A percentile compares a stretch with the other conserved stretches of the same genome.
Evolutionary conservation across 2,113 vertebrate species (phyloP).

Genomic region (Clupea harengus): DNA sequence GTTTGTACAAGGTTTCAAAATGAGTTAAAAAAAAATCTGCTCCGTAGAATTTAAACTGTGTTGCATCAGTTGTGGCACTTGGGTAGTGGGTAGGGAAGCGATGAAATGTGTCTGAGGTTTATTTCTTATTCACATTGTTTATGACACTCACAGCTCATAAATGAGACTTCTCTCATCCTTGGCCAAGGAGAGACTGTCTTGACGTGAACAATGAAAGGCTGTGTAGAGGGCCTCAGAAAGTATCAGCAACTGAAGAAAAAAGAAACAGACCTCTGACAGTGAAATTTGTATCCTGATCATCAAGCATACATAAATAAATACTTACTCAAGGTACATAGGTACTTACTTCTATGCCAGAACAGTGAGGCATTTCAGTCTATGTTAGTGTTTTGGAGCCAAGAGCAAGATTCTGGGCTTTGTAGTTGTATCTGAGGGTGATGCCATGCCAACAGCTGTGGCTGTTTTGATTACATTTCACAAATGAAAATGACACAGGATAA

Average conservation of each 20-base stretch:
- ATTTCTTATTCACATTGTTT: neutral
- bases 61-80: neutral
- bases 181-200: neutral
- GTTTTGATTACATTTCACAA: conserved; percentile 51
- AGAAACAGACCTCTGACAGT: too few species aligned
- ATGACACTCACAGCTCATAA: neutral
- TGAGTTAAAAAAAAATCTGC: neutral
- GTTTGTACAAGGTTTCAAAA: neutral
- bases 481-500: conserved; percentile 28
- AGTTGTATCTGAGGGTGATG: neutral
- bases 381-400: neutral
- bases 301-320: too few species aligned
- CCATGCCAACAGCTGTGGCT: conserved; percentile 42
- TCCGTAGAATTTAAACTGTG: neutral
- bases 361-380: neutral
- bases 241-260: too few species aligned
- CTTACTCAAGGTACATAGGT: too few species aligned
- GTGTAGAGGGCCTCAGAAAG: neutral
- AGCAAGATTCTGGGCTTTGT: neutral
- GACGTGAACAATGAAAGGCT: neutral
- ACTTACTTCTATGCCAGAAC: neutral
- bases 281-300: too few species aligned
- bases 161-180: neutral
- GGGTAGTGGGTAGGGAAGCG: neutral
- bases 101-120: neutral